Evolutionary conservation across 1,140 invertebrate species (phyloP), one percentile per base, ranked within the genome.

Genomic region (Drosophila pseudoobscura): DNA sequence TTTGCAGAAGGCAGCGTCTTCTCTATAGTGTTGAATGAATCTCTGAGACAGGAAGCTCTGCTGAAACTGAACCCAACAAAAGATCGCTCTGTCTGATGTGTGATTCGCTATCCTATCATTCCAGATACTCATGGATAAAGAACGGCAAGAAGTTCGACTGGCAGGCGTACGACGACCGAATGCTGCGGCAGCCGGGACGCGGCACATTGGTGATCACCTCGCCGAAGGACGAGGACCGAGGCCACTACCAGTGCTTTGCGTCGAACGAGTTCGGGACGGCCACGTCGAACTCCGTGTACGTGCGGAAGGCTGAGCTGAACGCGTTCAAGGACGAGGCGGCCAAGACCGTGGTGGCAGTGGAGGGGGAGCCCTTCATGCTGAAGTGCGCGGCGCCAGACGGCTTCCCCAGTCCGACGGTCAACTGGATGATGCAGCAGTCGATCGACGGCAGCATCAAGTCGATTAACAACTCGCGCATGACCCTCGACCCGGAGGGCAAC

Each of bases 211-310:
- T 98, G 5, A 96, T 99, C 57, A 96, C 96, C 41, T 94, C 94
- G 70, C 98, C 98, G 0, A 93, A 95, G 56, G 96, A 98, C 79
- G 98, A 98, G 89, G 98, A 99, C 92, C 93, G 98, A 29, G 97
- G 98, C 31, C 96, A 99, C 77, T 99, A 99, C 92, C 98, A 99
- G 91, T 99, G 99, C 92, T 98, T 98, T 92, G 98, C 98, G 0
- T 94, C 95, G 78, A 99, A 99, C 90, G 96, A 97, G 80, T 97
- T 97, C 94, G 99, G 99, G 47, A 96, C 94, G 3, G 97, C 98
- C 11, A 97, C 97, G 0, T 98, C 97, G 0, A 98, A 99, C 92
- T 97, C 97, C 0, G 97, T 99, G 8, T 98, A 97, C 85, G 96
- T 99, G 11, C 93, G 97, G n/a, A 98, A 98, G 92, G 97, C 98